Conservation (phyloP, 2,797 vertebrate species). For the Sebastes minor region DNA sequence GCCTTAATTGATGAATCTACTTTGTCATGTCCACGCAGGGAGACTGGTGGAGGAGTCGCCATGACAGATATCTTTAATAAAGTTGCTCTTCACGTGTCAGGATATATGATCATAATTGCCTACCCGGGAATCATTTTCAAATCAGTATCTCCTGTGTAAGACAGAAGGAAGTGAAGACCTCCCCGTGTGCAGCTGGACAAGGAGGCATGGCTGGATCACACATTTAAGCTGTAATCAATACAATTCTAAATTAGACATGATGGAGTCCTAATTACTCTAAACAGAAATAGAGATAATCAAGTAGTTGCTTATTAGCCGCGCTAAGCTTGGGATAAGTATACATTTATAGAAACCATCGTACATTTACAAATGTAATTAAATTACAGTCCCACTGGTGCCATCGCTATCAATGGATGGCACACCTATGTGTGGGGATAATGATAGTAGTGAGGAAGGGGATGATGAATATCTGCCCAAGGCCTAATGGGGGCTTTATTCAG, state of each 20-base stretch:
- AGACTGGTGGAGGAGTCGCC: conserved; percentile 56
- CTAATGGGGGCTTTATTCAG: conserved; percentile 71
- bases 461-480: conserved; percentile 59
- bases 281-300: conserved; percentile 41
- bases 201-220: conserved; percentile 18
- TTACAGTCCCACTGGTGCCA: conserved; percentile 25
- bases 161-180: conserved; percentile 28
- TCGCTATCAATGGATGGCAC: conserved; percentile 25
- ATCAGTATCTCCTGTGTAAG: conserved; percentile 56
- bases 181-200: conserved; percentile 25
- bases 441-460: conserved; percentile 32
- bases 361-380: conserved; percentile 48
- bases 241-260: conserved; percentile 42
- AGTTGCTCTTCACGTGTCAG: conserved; percentile 67
- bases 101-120: conserved; percentile 72
- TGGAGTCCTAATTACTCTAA: conserved; percentile 44
- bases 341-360: conserved; percentile 29
- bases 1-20: conserved; percentile 72
- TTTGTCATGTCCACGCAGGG: conserved; percentile 70
- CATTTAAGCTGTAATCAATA: conserved; percentile 37
- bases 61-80: conserved; percentile 83
- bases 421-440: conserved; percentile 48
- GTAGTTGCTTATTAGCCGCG: conserved; percentile 31
- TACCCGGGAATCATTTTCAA: conserved; percentile 66
- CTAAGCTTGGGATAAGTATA: conserved; percentile 32